Evolutionary conservation across 2,888 invertebrate species (phyloP), one percentile per base, ranked within the genome.

Genomic region (Homarus gammarus): DNA sequence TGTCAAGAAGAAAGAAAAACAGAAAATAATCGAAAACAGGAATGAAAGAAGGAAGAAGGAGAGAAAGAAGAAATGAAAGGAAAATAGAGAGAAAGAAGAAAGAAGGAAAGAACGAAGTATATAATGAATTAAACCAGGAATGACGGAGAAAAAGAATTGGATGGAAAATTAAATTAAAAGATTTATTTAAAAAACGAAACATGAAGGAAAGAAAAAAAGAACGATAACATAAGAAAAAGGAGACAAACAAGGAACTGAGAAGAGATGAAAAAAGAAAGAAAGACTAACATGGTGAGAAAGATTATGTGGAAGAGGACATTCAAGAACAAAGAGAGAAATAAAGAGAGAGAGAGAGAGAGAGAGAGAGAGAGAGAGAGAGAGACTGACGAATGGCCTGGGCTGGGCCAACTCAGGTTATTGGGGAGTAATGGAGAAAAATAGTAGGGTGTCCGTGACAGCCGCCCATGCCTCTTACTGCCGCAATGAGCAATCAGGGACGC

Each of bases 401-500:
- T 44, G 72, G 51, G 3, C 56, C 61, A 81, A 81, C 81, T 81
- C 81, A 40, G 72, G 87, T 87, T 87, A 87, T 87, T 87, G 87
- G 87, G 70, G 33, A 36, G 72, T 87, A 87, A 87, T 87, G 70
- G 87, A 87, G 87, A 87, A 73, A 87, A 79, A 87, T 87, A 49
- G 79, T 18, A 33, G 22, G 40, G 56, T 8, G 27, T 56, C 56
- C 40, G 40, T 36, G 87, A 87, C 87, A 87, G 73, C 73, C 38
- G 73, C 70, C 87, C 87, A 81, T 87, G 81, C 49, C 81, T 87
- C 87, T 87, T 70, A 81, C 81, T 15, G 81, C 81, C 87, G 81
- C 81, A 87, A 87, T 87, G 87, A 87, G 81, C 87, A 87, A 87
- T 87, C 87, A 87, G 87, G 87, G 87, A 81, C 87, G 68, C 70